Evolutionary conservation across 1,140 invertebrate species (phyloP).

Genomic region (Hyles vespertilio): DNA sequence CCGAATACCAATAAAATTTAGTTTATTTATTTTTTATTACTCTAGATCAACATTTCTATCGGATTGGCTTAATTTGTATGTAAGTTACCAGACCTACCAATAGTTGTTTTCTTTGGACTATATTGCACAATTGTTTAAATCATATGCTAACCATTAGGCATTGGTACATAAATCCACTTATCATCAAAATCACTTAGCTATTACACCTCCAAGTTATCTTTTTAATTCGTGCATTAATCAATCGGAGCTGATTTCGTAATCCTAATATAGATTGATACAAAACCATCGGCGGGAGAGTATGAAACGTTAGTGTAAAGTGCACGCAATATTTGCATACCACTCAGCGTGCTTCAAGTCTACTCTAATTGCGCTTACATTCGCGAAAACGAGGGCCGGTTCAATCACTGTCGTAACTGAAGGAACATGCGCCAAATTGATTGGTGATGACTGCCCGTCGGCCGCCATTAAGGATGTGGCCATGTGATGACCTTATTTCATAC

Average conservation of each 20-base stretch:
- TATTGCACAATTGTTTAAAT: no score
- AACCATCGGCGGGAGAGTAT: neutral
- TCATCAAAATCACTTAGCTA: no score
- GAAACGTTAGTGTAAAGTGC: neutral
- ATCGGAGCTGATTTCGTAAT: neutral
- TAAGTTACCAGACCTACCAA: no score
- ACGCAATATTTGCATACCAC: slow-evolving; percentile 2
- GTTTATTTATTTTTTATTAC: no score
- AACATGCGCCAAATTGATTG: slow-evolving; percentile 26
- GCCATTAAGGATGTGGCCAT: slow-evolving; percentile 28
- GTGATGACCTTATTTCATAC: slow-evolving; percentile 19
- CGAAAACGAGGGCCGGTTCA: slow-evolving; percentile 6
- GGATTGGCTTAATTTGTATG: no score
- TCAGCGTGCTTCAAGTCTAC: slow-evolving; percentile 10
- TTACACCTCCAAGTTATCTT: no score
- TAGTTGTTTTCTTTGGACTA: no score
- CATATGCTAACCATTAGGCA: no score
- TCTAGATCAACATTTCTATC: no score
- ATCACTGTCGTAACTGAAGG: slow-evolving; percentile 16
- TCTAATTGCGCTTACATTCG: slow-evolving; percentile 19
- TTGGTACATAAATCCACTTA: no score
- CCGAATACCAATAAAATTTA: no score
- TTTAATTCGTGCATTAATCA: no score
- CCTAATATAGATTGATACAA: neutral
- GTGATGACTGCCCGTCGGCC: slow-evolving; percentile 30